Percentiles rank a stretch among this genome's conserved stretches.
Conservation (phyloP, 2,888 invertebrate genomes). For the Plemyria rubiginata region DNA sequence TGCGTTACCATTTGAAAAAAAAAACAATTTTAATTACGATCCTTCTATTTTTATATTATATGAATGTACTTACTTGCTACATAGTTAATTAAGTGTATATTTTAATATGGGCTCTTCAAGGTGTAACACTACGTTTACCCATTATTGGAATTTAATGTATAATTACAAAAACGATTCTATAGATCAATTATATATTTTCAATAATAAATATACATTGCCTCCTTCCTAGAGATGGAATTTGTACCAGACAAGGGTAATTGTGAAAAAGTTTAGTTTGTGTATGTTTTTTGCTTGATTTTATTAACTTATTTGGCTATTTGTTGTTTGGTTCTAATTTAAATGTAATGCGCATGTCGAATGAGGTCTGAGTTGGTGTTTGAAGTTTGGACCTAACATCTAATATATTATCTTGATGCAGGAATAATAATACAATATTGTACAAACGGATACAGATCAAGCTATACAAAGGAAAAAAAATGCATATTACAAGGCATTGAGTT, state of each 20-base stretch:
- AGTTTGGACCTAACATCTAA: background rate
- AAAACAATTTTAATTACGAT: constrained; percentile 6
- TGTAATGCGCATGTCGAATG: constrained; percentile 56
- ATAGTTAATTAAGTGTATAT: background rate
- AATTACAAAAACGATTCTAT: background rate
- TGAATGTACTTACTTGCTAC: constrained; percentile 26
- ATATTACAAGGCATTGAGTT: too few species aligned
- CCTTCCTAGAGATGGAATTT: constrained; percentile 43
- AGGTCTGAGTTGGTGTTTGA: constrained; percentile 31
- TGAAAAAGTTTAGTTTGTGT: constrained; percentile 47
- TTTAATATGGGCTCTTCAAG: constrained; percentile 2
- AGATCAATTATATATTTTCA: background rate
- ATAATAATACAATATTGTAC: too few species aligned
- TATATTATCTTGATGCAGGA: background rate
- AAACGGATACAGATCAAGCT: too few species aligned
- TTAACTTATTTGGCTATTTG: constrained; percentile 75
- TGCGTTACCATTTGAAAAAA: constrained; percentile 17
- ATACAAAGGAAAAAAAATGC: too few species aligned
- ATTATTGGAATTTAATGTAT: background rate
- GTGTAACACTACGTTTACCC: background rate
- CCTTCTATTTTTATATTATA: constrained; percentile 6
- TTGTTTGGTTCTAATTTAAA: constrained; percentile 70
- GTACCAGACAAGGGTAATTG: constrained; percentile 50
- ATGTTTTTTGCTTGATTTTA: constrained; percentile 69
- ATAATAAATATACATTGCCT: constrained; percentile 12